Percentiles rank a stretch among this genome's conserved stretches.
These are phyloP conservation scores for Escarpia spicata DNA, from an alignment of 2,888 invertebrate genomes.

Conservation along the genomic window DNA sequence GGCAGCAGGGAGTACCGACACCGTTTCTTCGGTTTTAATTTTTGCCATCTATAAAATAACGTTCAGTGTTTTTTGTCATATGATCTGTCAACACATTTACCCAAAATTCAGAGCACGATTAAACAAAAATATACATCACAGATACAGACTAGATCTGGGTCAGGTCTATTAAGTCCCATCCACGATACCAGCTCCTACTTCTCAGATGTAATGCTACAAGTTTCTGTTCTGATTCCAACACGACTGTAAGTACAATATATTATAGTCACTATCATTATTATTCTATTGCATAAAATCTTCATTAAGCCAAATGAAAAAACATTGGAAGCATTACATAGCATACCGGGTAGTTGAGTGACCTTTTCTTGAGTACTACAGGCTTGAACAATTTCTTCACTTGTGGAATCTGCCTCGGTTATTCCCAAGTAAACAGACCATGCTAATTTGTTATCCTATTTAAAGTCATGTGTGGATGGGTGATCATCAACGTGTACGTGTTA, in stretches of 20 bases:
- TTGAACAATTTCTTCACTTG: slow-evolving; percentile 36
- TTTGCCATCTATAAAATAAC: background rate
- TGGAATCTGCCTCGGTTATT: slow-evolving; percentile 30
- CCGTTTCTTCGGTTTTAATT: background rate
- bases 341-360: background rate
- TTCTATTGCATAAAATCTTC: background rate
- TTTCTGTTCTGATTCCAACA: background rate
- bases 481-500: too few relatives aligned
- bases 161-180: background rate
- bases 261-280: background rate
- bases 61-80: background rate
- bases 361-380: background rate
- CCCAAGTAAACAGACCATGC: too few relatives aligned
- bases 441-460: too few relatives aligned
- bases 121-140: background rate
- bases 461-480: too few relatives aligned
- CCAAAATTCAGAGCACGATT: background rate
- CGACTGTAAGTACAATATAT: background rate
- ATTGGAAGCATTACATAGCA: background rate
- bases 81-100: background rate
- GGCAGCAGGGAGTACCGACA: background rate
- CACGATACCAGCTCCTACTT: background rate
- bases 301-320: background rate
- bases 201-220: background rate
- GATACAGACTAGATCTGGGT: background rate